phyloP scores from a whole-genome alignment of 2,888 invertebrate species.

The Theodoxus fluviatilis region DNA sequence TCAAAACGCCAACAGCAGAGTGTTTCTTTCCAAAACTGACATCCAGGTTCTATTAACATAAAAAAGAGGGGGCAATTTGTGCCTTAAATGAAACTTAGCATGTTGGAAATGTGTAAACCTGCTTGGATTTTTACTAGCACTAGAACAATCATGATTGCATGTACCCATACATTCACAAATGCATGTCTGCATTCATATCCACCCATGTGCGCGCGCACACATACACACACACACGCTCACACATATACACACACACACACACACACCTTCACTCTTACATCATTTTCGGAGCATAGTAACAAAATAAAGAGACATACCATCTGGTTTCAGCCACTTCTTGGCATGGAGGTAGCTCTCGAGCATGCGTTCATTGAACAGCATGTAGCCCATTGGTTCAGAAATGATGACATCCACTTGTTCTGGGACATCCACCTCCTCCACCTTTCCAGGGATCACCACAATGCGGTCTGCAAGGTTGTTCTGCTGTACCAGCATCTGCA shows the following conservation, averaged over 20 bases:
- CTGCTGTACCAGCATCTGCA: conserved; percentile 81
- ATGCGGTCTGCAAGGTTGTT: conserved; percentile 89
- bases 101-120: no score
- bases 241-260: no score
- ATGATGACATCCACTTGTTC: conserved; percentile 96
- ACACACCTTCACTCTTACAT: no score
- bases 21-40: no score
- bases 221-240: no score
- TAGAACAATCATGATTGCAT: no score
- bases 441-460: conserved; percentile 93
- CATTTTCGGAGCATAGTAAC: conserved; percentile 34
- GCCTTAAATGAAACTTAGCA: no score
- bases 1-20: no score
- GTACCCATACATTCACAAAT: neutral
- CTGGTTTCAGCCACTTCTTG: conserved; percentile 91
- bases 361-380: conserved; percentile 99
- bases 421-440: conserved; percentile 95
- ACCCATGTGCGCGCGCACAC: no score
- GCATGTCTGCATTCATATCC: conserved; percentile 75
- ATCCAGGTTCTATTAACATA: no score
- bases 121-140: no score
- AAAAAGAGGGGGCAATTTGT: no score
- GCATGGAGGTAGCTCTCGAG: conserved; percentile 97
- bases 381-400: conserved; percentile 99
- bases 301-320: conserved; percentile 65